A percentile compares a stretch with the other conserved stretches of the same genome.
Evolutionary conservation across 2,113 vertebrate species (phyloP).

Genomic region (Melanotaenia duboulayi): DNA sequence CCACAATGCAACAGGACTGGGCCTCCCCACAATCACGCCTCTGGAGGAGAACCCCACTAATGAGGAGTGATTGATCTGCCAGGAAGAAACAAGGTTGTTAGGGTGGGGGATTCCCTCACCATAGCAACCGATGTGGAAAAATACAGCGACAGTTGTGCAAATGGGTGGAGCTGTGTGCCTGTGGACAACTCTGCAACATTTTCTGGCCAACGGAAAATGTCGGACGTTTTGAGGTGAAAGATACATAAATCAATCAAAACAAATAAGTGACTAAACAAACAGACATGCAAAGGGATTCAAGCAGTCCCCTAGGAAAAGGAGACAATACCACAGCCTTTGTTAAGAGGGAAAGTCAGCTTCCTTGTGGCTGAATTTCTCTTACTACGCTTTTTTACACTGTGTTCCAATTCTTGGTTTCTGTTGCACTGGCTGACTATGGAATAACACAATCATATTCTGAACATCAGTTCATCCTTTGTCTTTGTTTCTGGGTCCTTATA

Average conservation of each 20-base stretch:
- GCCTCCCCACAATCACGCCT: constrained; percentile 86
- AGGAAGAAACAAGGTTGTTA: constrained; percentile 60
- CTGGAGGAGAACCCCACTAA: constrained; percentile 92
- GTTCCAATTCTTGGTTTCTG: constrained; percentile 94
- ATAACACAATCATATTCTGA: constrained; percentile 84
- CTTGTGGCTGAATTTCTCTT: constrained; percentile 93
- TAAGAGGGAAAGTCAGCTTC: constrained; percentile 88
- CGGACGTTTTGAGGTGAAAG: constrained; percentile 79
- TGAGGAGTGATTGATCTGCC: constrained; percentile 86
- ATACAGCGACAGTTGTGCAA: constrained; percentile 63
- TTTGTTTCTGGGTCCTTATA: constrained; percentile 77
- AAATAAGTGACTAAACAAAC: constrained; percentile 80
- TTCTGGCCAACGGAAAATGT: constrained; percentile 77
- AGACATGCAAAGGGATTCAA: constrained; percentile 57
- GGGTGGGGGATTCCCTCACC: constrained; percentile 73
- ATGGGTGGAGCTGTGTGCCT: constrained; percentile 65
- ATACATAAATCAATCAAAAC: constrained; percentile 81
- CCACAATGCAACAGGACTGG: constrained; percentile 92
- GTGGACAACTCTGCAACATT: constrained; percentile 76
- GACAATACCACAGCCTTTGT: constrained; percentile 89
- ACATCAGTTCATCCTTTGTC: constrained; percentile 66
- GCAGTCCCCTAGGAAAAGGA: constrained; percentile 71
- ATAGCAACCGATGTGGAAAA: constrained; percentile 78
- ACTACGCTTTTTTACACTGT: constrained; percentile 98
- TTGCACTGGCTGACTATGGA: constrained; percentile 95